Base-by-base conservation (phyloP, 2,888 invertebrate genomes). In the Coecobrya sp. region DNA sequence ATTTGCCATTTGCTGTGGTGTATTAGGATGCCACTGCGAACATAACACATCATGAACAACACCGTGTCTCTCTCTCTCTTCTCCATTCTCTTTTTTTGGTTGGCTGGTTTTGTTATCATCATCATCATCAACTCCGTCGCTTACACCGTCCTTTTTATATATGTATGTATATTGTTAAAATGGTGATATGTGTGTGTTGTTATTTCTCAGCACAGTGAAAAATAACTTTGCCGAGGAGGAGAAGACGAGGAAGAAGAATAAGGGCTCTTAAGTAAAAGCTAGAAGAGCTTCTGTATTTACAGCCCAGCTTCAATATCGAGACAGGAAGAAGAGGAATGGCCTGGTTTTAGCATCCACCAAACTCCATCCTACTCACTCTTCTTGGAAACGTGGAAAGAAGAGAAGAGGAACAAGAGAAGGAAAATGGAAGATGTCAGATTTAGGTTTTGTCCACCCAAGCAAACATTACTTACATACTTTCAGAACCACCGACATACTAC, bases 351-450 rank as follows among this genome's bases (percentile, higher is more conserved):
- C 59, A 2, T 27, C n/a, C 81, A 81, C 55, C n/a, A 27, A 81
- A 59, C 73, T 76, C 25, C 68, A 68, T 68, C 45, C 73, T 76
- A 45, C 73, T 49, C 73, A 55, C 55, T 81, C 19, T 81, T 76
- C 42, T 45, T 76, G 73, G 49, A 19, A 30, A n/a, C 5, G 65
- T 10, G 36, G 19, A 22, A 68, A 85, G 36, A 36, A 30, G 52
- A 73, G 52, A 52, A 62, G 70, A 73, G 11, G 36, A 22, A 30
- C n/a, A 25, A 19, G 19, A 27, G 73, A 22, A 86, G 68, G 68
- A 65, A 84, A 90, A 90, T 85, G 81, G 90, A 76, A 90, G 22
- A 76, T 90, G 90, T 90, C 90, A 90, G 90, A 90, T 90, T 90
- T 90, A 52, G 85, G 85, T 68, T 85, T 82, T 90, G 90, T 90